phyloP scores from a whole-genome alignment of 2,797 vertebrate genomes.

The Simalia tracyae region DNA sequence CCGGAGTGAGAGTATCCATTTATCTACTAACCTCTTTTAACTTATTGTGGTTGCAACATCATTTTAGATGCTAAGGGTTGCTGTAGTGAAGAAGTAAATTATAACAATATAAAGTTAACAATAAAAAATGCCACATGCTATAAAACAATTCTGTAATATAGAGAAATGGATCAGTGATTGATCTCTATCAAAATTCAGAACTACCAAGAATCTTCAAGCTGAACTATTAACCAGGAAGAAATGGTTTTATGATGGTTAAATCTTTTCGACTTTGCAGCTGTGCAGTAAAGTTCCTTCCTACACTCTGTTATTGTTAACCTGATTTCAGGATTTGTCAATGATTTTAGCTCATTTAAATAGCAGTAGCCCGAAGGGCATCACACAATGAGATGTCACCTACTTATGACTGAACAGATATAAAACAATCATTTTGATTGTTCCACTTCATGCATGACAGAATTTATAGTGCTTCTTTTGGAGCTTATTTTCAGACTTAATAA shows the following conservation, averaged over 20 bases:
- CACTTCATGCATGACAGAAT: background rate
- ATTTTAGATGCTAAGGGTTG: slow-evolving; percentile 1
- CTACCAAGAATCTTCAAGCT: background rate
- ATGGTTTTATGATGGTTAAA: background rate
- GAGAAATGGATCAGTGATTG: background rate
- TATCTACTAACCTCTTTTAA: background rate
- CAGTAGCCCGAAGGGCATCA: background rate
- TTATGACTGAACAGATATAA: slow-evolving; percentile 26
- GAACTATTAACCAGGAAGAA: background rate
- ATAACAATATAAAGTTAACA: background rate
- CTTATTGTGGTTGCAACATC: background rate
- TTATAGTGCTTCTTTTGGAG: background rate
- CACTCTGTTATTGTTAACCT: background rate
- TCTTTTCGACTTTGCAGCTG: background rate
- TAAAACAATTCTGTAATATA: slow-evolving; percentile 13
- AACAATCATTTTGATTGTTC: slow-evolving; percentile 18
- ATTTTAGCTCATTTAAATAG: slow-evolving; percentile 6
- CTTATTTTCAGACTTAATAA: background rate
- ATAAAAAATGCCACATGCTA: slow-evolving; percentile 27
- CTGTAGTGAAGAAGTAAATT: background rate
- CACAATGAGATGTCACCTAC: slow-evolving; percentile 5
- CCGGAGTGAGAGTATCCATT: too few relatives aligned
- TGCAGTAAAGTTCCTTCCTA: background rate
- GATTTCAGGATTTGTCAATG: slow-evolving; percentile 13
- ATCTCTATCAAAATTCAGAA: slow-evolving; percentile 33